Base-by-base conservation (phyloP, 2,888 invertebrate species). In the Idaea dimidiata region DNA sequence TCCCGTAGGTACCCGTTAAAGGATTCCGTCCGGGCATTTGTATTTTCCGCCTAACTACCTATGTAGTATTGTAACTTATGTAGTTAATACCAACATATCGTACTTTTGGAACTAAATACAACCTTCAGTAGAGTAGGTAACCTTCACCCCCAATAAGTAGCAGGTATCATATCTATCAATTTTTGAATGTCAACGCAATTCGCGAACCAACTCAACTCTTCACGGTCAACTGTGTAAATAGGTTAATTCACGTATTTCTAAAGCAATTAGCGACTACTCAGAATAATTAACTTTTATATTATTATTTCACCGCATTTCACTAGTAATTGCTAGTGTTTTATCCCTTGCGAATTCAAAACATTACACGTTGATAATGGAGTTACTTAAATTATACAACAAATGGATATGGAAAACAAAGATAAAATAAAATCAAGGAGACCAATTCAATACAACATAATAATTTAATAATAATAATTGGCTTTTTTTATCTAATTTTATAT, bases 241-340 rank as follows among this genome's bases (percentile, higher is more conserved):
- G 43, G 43, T 43, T 43, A 43, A 43, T 43, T 43, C 43, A 43
- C 43, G 14, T 43, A 43, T 43, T 43, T 43, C 43, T 43, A 43
- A 43, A 43, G 43, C 43, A 43, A 43, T 43, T 43, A 43, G 43
- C 43, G 43, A 43, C 43, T 43, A 43, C 43, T 43, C 43, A 43
- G 43, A 43, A 43, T 43, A 43, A 43, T 43, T 43, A 43, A 5
- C 43, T 43, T 43, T 43, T 43, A 43, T 43, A 43, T 43, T 43
- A 43, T 43, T 43, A 43, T 43, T 43, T 10, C 43, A 43, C 43
- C 14, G 43, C 14, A 43, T 43, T 43, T 43, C 43, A 43, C 43
- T 43, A 43, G 43, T 43, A 43, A 43, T 43, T 43, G 43, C 14
- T 43, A 14, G 43, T 43, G 8, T 43, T 43, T 43, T 43, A 8